Evolutionary conservation across 2,113 vertebrate species (phyloP).

Genomic region (Apaloderma vittatum): DNA sequence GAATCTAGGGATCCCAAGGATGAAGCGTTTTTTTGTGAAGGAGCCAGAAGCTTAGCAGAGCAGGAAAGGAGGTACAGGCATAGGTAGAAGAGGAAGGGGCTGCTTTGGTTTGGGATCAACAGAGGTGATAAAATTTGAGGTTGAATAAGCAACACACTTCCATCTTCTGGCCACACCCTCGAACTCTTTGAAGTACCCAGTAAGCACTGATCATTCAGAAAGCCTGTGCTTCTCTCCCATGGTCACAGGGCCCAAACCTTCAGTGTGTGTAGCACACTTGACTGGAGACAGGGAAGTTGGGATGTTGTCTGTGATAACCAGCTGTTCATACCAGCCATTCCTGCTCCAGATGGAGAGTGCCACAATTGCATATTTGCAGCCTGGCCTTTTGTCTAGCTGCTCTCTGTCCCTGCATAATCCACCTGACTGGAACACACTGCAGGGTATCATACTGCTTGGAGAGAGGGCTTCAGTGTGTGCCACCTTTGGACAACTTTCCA

Average conservation of each 20-base stretch:
- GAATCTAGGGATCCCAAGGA: neutral
- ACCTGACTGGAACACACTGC: neutral
- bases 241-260: neutral
- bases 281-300: neutral
- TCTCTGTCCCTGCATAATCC: neutral
- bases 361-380: neutral
- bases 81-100: neutral
- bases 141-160: neutral
- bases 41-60: neutral
- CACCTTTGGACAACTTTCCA: neutral
- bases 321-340: constrained; percentile 48
- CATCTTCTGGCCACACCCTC: neutral
- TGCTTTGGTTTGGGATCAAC: neutral
- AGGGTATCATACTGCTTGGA: neutral
- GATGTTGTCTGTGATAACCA: neutral
- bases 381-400: neutral
- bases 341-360: neutral
- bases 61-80: neutral
- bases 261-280: neutral
- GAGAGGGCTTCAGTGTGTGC: neutral
- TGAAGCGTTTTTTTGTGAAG: neutral
- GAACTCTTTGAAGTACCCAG: neutral
- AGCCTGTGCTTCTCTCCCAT: neutral
- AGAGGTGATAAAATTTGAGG: neutral
- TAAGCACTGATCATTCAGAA: neutral